Evolutionary conservation across 2,888 invertebrate genomes (phyloP), one percentile per base, ranked within the genome.

Genomic region (Camptogramma bilineatum): DNA sequence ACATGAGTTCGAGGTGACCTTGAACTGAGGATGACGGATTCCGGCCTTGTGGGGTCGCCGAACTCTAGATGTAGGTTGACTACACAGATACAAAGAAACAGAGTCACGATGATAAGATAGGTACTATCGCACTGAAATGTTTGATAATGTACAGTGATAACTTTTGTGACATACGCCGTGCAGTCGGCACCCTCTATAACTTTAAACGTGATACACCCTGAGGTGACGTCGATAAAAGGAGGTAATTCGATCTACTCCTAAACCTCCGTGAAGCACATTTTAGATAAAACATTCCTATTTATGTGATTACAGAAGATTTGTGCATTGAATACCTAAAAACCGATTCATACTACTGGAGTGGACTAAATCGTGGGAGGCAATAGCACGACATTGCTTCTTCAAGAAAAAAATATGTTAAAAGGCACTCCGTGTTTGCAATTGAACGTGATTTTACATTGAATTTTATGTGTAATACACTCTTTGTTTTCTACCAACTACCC

Each of bases 1-100:
- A 75, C 72, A 73, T 75, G 74, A 84, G 84, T 74, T 77, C 81
- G 83, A 80, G 79, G 86, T 87, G 87, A 86, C 92, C 92, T 91
- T 92, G 91, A 88, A 90, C 89, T 79, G 75, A 79, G 82, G 80
- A 88, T 92, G 91, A 93, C 90, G 87, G 85, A 90, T 91, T 85
- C 85, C 90, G 91, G 90, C 92, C 92, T 93, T 93, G 92, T 79
- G 85, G 81, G 91, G 89, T 90, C 90, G 82, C 75, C 81, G 88
- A 86, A 83, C 84, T 80, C 72, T 76, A 68, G 73, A 79, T 81
- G 79, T 83, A 77, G 81, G 82, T 83, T 81, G 80, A 77, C 74
- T 75, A 79, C 82, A 78, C 75, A 48, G 42, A 73, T 75, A 75
- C 71, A 74, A 68, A 71, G 72, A 62, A 55, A 58, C 56, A 60